Percentiles rank a stretch among this genome's conserved stretches.
Conservation (phyloP, 2,888 invertebrate genomes). For the Silvanus unidentatus region DNA sequence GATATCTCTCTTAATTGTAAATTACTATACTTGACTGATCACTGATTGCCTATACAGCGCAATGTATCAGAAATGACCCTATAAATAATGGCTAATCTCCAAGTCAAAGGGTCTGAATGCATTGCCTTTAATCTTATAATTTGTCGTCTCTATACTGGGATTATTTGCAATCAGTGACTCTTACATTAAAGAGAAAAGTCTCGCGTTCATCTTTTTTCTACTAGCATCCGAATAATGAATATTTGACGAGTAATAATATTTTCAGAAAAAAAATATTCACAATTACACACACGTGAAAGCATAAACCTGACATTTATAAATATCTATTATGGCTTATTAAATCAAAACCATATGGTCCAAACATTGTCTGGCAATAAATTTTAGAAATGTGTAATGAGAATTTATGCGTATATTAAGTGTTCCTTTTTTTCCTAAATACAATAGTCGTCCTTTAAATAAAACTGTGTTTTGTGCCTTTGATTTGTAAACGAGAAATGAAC, state of each 20-base stretch:
- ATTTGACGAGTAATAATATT: no score
- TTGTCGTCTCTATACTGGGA: conserved; percentile 24
- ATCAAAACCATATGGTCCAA: conserved; percentile 35
- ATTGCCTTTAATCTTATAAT: conserved; percentile 7
- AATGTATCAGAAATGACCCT: conserved; percentile 40
- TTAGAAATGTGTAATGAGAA: conserved; percentile 35
- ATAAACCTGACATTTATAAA: no score
- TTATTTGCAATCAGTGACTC: conserved; percentile 28
- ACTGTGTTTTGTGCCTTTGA: no score
- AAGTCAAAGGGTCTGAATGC: conserved; percentile 36
- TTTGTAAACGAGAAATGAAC: no score
- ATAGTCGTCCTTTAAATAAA: conserved; percentile 20
- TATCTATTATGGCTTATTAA: conserved; percentile 24
- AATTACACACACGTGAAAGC: no score
- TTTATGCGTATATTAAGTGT: conserved; percentile 31
- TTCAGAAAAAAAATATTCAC: no score
- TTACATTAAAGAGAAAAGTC: conserved; percentile 7
- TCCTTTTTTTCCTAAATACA: conserved; percentile 23
- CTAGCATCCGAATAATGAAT: no score
- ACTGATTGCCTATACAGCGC: conserved; percentile 43
- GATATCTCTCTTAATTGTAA: conserved; percentile 34
- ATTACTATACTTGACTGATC: conserved; percentile 43
- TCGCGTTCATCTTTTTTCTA: neutral
- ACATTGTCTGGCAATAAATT: conserved; percentile 30
- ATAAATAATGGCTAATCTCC: conserved; percentile 42